Evolutionary conservation across 2,888 invertebrate genomes (phyloP), one percentile per base, ranked within the genome.

Genomic region (Callyntrura sp.): DNA sequence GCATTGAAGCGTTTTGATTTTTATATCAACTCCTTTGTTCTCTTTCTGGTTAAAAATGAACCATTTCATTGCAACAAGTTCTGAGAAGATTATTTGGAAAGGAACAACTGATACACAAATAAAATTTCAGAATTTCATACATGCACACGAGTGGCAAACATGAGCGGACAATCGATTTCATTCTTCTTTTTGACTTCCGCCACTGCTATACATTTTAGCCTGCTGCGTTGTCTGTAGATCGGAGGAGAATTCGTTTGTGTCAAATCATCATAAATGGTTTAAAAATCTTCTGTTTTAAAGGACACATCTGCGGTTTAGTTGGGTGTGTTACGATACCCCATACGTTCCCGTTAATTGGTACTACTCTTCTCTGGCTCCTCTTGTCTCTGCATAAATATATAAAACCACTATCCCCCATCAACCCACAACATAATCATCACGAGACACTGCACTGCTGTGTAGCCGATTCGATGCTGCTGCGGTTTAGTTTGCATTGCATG

Each of bases 311-410:
- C 17, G 73, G 73, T 35, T 9, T 73, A 9, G 45, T 45, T 73
- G 76, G 8, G 45, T 62, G 23, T 48, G 60, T 43, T n/a, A 12
- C 48, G 51, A 17, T 85, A 9, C n/a, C 35, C 23, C 12, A 48
- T 85, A 20, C 70, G 57, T 57, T 70, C 17, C 84, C 84, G 84
- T 84, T 70, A 84, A 84, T 84, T 84, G 84, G 28, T n/a, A 17
- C 28, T 84, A 35, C 48, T 83, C 35, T 65, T 45, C 23, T 65
- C 17, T 45, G 6, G 55, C 35, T 17, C 4, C 17, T 17, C 45
- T 51, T 14, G 12, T 45, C 14, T 48, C 23, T 48, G 51, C 28
- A 73, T 73, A 11, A 11, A 35, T 35, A 35, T 35, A n/a, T 14
- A 62, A 9, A 20, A 62, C 62, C n/a, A 12, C 12, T 35, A 65